Base-by-base conservation (phyloP, 2,888 invertebrate genomes). In the Lochmaea crataegi region DNA sequence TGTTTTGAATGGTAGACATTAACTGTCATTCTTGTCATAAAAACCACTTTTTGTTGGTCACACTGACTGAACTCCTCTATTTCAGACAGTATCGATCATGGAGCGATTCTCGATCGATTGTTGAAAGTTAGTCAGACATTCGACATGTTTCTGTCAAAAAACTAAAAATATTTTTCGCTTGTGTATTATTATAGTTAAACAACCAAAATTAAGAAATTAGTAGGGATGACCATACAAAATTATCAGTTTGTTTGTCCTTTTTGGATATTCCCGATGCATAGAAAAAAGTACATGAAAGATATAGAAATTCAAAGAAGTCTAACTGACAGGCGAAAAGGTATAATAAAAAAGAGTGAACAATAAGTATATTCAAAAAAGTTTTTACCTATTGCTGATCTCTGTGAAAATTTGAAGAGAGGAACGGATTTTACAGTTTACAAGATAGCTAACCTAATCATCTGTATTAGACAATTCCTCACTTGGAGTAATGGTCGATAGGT, bases 181-280 rank as follows among this genome's bases (percentile, higher is more conserved):
- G 16, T 0, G 18, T 53, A 16, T 18, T 18, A 53, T 18, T 53
- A 18, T 53, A 53, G 0, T 53, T 10, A 53, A 53, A 53, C 53
- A 7, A 2, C 16, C 53, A 53, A 53, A 53, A 53, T 53, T 53
- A 53, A 53, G 53, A 53, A 53, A 53, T 53, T 53, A 18, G 10
- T 18, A 53, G 53, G 9, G 9, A 53, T 53, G 53, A 53, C 53
- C 9, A 53, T 53, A 53, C 53, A 16, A 53, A 53, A 53, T 53
- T 53, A 16, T 10, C 53, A 53, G 53, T 53, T 53, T 53, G 53
- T 53, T 53, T 53, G 53, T 9, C 53, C 53, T 53, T 53, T 53
- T 53, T 53, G 53, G 53, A 9, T 18, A 53, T 18, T 53, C 18
- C 53, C 53, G 5, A 18, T 53, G 9, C 53, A 53, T 18, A 53